Base-by-base conservation (phyloP, 2,797 vertebrate genomes). In the Channallabes apus region DNA sequence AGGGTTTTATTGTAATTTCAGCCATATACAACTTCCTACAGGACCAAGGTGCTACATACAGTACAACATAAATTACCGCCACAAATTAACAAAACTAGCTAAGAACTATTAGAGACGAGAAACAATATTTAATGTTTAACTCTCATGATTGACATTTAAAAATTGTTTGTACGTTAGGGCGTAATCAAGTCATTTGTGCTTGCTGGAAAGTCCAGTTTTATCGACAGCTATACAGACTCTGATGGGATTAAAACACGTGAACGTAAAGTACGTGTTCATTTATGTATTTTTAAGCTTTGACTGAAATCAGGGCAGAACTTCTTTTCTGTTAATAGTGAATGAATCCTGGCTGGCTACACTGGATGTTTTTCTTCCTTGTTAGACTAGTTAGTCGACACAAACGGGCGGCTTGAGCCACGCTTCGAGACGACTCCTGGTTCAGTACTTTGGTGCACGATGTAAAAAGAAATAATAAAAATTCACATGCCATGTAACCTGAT, bases 161-260 rank as follows among this genome's bases (percentile, higher is more conserved):
- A 62, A 58, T 29, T 38, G 32, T 22, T 77, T 59, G 29, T 32
- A 14, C 29, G 24, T 61, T 38, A 8, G 17, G 22, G n/a, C 6
- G 3, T 61, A 9, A 38, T 24, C 1, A 15, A 46, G 20, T 2
- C 3, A 17, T 81, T 81, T 32, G 79, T 68, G n/a, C n/a, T 81
- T 54, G 62, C 27, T 29, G 79, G 5, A 79, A 38, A 61, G 76
- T 59, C 76, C 76, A 61, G 75, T 78, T 78, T 35, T n/a, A 14
- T 38, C 58, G 27, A 9, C 59, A 5, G 9, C 12, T 41, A 1
- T 0, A 2, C 29, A 20, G 51, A 32, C 35, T 38, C 4, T 59
- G 76, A 12, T 38, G 59, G 32, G 54, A 22, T 77, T 29, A 29
- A 54, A 51, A 3, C 46, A 61, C 3, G 27, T 5, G 14, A 56